Conservation (phyloP, 1,140 invertebrate genomes). For the Macrocentrus cingulum region DNA sequence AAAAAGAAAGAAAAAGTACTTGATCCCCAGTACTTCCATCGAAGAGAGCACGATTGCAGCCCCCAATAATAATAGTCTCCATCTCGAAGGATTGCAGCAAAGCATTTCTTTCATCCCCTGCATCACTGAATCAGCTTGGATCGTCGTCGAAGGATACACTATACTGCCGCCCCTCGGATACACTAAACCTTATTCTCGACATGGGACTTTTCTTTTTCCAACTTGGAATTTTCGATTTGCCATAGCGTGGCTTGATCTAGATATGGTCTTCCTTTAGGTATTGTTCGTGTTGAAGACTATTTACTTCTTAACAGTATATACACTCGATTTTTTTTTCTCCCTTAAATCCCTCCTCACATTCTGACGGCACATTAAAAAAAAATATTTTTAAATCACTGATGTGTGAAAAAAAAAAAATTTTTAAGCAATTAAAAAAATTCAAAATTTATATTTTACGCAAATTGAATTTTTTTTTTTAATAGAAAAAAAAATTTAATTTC, state of each 20-base stretch:
- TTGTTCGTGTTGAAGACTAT: too few species aligned
- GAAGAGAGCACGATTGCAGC: constrained; percentile 21
- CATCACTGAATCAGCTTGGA: constrained; percentile 33
- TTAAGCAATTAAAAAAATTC: too few species aligned
- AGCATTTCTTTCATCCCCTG: constrained; percentile 40
- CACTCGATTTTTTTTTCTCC: neutral
- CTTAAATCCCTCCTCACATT: too few species aligned
- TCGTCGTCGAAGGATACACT: neutral
- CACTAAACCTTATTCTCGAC: constrained; percentile 10
- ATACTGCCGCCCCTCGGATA: neutral
- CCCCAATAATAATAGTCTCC: constrained; percentile 39
- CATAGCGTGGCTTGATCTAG: too few species aligned
- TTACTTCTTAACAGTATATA: too few species aligned
- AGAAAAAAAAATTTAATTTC: too few species aligned
- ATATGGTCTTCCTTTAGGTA: too few species aligned
- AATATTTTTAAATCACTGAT: too few species aligned
- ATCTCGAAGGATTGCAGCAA: constrained; percentile 39
- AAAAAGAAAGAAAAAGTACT: constrained; percentile 1
- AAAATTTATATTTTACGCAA: too few species aligned
- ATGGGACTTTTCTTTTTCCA: neutral
- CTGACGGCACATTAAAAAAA: too few species aligned
- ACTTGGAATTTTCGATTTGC: constrained; percentile 2
- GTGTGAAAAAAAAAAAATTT: too few species aligned
- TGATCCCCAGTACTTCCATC: constrained; percentile 10
- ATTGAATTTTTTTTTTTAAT: too few species aligned